These are phyloP conservation scores for Petroica traversi DNA, from an alignment of 2,113 vertebrate genomes.

Conservation along the genomic window DNA sequence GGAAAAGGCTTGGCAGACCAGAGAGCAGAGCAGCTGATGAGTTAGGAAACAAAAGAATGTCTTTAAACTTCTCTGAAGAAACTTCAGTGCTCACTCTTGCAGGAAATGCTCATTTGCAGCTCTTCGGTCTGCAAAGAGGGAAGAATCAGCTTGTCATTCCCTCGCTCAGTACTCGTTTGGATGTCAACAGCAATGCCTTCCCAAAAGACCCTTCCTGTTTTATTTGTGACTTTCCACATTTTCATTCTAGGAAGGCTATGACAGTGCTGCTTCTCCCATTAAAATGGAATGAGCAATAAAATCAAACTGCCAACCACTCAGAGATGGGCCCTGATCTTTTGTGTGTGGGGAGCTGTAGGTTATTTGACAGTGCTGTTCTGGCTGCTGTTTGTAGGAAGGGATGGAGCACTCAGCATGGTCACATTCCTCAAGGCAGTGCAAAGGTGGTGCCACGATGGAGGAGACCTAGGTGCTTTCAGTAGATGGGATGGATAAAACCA, in stretches of 20 bases:
- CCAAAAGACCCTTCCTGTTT: background rate
- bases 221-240: background rate
- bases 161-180: background rate
- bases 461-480: background rate
- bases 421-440: background rate
- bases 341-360: fast-evolving
- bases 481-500: background rate
- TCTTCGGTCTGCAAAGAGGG: background rate
- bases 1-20: background rate
- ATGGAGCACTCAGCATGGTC: background rate
- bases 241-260: background rate
- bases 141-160: background rate
- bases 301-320: background rate
- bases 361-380: fast-evolving
- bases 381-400: background rate
- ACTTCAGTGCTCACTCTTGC: background rate
- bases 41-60: background rate
- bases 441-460: background rate
- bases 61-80: background rate
- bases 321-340: background rate
- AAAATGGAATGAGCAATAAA: background rate
- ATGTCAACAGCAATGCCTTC: background rate
- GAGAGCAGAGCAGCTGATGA: background rate
- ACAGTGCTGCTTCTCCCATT: background rate
- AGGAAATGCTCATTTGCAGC: background rate